These are phyloP conservation scores for Mionectes olivaceus DNA, from an alignment of 2,797 vertebrate genomes.

Conservation along the genomic window DNA sequence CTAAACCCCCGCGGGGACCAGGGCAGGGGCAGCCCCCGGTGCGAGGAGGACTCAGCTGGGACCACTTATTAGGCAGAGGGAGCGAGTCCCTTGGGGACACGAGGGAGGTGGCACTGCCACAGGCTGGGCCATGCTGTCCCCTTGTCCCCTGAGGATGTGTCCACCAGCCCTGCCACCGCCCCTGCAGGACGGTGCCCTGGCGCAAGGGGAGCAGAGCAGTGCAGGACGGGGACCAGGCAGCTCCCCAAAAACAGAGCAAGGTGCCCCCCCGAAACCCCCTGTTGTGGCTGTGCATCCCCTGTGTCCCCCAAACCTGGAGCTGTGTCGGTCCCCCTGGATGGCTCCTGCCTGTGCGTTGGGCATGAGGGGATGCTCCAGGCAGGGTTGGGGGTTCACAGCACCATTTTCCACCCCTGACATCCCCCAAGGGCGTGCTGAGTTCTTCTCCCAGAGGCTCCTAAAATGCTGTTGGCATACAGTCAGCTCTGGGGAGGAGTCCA, in stretches of 20 bases:
- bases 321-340: neutral
- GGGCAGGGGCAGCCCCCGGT: neutral
- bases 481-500: neutral
- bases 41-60: fast-evolving
- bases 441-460: neutral
- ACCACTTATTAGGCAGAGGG: neutral
- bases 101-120: neutral
- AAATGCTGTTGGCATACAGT: neutral
- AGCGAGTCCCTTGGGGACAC: fast-evolving
- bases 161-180: neutral
- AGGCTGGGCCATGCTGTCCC: neutral
- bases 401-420: neutral
- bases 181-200: neutral
- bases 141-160: neutral
- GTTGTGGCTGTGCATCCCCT: neutral
- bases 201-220: neutral
- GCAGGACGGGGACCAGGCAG: neutral
- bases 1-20: neutral
- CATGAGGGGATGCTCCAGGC: neutral
- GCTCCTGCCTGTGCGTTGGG: neutral
- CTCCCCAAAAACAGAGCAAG: neutral
- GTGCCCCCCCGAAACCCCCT: neutral
- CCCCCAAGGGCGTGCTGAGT: neutral
- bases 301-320: neutral
- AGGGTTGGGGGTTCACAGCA: neutral